Conservation (phyloP, 2,888 invertebrate genomes). For the Coecobrya sp. region DNA sequence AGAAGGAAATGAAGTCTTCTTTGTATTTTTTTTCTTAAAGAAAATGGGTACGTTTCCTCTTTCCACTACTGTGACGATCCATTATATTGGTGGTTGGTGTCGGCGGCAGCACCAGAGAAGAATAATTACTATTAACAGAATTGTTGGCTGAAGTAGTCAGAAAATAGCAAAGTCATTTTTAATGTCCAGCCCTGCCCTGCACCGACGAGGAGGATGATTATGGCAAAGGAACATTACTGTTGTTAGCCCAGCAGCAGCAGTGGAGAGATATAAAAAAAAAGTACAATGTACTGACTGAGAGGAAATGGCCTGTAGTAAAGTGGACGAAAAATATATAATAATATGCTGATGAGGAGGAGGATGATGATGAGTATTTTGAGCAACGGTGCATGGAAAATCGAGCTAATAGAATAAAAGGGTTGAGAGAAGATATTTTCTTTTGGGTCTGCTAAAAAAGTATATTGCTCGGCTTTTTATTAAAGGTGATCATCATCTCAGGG, state of each 20-base stretch:
- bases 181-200: slow-evolving; percentile 67
- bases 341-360: neutral
- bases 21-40: neutral
- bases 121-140: neutral
- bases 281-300: slow-evolving; percentile 21
- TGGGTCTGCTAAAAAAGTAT: neutral
- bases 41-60: slow-evolving; percentile 28
- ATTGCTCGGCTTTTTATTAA: slow-evolving; percentile 46
- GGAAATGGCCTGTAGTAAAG: slow-evolving; percentile 62
- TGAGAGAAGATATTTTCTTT: neutral
- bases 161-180: slow-evolving; percentile 59
- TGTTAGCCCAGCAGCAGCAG: neutral
- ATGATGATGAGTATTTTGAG: slow-evolving; percentile 57
- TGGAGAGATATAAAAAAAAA: neutral
- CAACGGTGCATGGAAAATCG: slow-evolving; percentile 72
- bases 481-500: slow-evolving; percentile 26
- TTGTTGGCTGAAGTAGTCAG: neutral
- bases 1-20: slow-evolving; percentile 49
- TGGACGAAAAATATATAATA: slow-evolving; percentile 27
- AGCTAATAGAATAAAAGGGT: slow-evolving; percentile 46
- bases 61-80: neutral
- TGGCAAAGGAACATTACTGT: slow-evolving; percentile 17
- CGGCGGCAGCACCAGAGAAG: neutral
- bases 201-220: slow-evolving; percentile 2
- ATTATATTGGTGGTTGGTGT: neutral